Evolutionary conservation across 2,888 invertebrate genomes (phyloP), one percentile per base, ranked within the genome.

Genomic region (Phengaris arion): DNA sequence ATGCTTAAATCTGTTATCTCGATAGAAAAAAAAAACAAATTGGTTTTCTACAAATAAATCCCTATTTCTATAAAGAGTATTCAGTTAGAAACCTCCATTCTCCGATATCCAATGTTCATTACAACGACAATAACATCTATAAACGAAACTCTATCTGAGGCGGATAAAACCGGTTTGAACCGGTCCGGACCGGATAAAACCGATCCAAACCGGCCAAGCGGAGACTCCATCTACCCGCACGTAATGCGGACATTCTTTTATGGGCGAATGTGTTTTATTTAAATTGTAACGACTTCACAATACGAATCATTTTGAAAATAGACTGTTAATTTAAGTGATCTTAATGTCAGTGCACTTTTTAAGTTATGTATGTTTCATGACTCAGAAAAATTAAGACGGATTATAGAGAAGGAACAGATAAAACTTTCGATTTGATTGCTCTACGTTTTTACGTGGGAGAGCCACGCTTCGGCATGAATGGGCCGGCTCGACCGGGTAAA

Each of bases 201-300:
- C 22, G 15, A 9, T 59, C 10, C 64, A 35, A 64, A 64, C 35
- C 64, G 64, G 64, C 35, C 35, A 12, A 64, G 64, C 64, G 64
- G 64, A 35, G 35, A 45, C 6, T 64, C 64, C 64, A 64, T 64
- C 64, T 35, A 64, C 45, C 64, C 64, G 64, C 13, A 64, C 13
- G 35, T 64, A 64, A 64, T 64, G 13, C 35, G 59, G 59, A 22
- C 22, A 10, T 59, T 1, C 22, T 12, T 64, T 64, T 64, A 64
- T 64, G 64, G 64, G 10, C 22, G 59, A 64, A 64, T 64, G 64
- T 64, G 64, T 64, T 64, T 64, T 64, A 45, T 64, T 64, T 64
- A 64, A 64, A 64, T 64, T 64, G 64, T 45, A 45, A 64, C 15
- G 13, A 13, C 64, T 64, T 64, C 35, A 45, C 35, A 13, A 64